phyloP scores from a whole-genome alignment of 1,140 invertebrate species.

The Solen grandis region DNA sequence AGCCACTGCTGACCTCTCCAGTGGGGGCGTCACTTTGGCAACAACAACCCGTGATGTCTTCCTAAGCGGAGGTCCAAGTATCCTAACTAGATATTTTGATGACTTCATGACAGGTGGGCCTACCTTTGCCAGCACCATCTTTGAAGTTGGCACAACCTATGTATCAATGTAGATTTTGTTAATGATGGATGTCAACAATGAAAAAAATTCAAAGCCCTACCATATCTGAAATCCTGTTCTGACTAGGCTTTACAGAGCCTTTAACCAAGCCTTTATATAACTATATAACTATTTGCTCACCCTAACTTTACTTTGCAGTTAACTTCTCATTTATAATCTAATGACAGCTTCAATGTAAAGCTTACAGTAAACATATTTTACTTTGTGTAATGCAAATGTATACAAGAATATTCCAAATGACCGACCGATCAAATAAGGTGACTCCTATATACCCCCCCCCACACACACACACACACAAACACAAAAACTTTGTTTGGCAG shows the following conservation, averaged over 20 bases:
- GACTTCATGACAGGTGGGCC: not conserved
- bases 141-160: not conserved
- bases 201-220: too few species aligned
- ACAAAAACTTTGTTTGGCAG: too few species aligned
- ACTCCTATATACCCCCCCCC: too few species aligned
- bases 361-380: too few species aligned
- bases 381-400: too few species aligned
- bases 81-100: not conserved
- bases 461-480: too few species aligned
- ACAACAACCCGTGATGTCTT: not conserved
- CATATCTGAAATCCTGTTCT: not conserved
- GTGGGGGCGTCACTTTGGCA: not conserved
- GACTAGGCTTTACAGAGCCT: not conserved
- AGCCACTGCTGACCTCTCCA: not conserved
- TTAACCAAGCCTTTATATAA: not conserved
- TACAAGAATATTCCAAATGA: too few species aligned
- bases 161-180: not conserved
- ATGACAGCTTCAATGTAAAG: too few species aligned
- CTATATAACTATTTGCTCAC: not conserved
- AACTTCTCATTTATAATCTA: too few species aligned
- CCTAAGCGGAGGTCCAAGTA: not conserved
- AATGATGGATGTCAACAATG: not conserved
- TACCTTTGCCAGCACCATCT: not conserved
- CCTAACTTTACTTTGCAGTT: too few species aligned
- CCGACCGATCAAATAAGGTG: too few species aligned